Conservation (phyloP, 2,113 vertebrate genomes). For the Clinocottus analis region DNA sequence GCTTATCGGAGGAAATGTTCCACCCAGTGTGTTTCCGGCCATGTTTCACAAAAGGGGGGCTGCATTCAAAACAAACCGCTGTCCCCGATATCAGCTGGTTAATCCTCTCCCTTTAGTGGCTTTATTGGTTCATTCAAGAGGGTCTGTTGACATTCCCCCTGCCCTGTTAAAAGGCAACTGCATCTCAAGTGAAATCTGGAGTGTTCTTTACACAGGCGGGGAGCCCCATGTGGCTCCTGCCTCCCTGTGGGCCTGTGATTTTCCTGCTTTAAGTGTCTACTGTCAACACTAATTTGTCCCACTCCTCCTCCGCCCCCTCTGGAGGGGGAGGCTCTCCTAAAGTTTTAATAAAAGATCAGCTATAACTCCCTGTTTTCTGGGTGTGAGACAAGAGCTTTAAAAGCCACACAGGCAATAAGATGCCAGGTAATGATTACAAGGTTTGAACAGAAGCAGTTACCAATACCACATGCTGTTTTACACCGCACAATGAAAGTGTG, state of each 20-base stretch:
- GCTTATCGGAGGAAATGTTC: conserved; percentile 61
- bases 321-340: conserved; percentile 81
- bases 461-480: conserved; percentile 79
- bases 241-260: conserved; percentile 87
- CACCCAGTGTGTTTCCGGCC: conserved; percentile 58
- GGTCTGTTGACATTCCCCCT: conserved; percentile 86
- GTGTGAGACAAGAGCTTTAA: conserved; percentile 73
- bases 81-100: conserved; percentile 85
- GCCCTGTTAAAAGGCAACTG: conserved; percentile 85
- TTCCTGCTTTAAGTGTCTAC: conserved; percentile 89
- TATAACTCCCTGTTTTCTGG: conserved; percentile 82
- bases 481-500: conserved; percentile 57
- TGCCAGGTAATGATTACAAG: conserved; percentile 86
- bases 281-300: conserved; percentile 91
- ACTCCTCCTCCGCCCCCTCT: conserved; percentile 80
- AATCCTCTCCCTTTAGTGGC: conserved; percentile 84
- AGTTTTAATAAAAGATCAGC: conserved; percentile 88
- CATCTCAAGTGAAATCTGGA: conserved; percentile 86
- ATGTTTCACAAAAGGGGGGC: conserved; percentile 51
- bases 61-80: conserved; percentile 72
- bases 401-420: conserved; percentile 83
- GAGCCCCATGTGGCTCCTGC: conserved; percentile 83
- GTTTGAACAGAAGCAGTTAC: conserved; percentile 81
- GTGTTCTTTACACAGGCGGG: conserved; percentile 85
- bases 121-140: conserved; percentile 87